Conservation (phyloP, 1,140 invertebrate species). For the Eueides isabella region DNA sequence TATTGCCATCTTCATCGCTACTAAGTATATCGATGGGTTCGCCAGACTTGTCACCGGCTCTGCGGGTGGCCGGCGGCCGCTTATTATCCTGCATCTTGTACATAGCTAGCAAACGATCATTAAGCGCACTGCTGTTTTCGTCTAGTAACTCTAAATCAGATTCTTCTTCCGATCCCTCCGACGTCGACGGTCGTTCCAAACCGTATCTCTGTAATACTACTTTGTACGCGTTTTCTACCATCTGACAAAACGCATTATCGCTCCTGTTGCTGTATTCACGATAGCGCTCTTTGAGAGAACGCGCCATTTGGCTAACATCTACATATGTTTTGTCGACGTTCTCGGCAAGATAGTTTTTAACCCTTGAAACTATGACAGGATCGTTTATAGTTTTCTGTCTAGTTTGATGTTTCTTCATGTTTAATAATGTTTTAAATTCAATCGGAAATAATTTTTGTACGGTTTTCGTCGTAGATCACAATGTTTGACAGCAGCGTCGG, state of each 20-base stretch:
- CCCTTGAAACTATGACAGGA: constrained; percentile 75
- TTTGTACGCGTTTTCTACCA: constrained; percentile 84
- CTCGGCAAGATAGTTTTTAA: constrained; percentile 87
- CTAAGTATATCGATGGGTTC: constrained; percentile 83
- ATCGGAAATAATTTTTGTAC: constrained; percentile 31
- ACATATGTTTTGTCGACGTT: constrained; percentile 88
- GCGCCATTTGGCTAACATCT: constrained; percentile 89
- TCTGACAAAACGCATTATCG: constrained; percentile 85
- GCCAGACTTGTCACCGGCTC: constrained; percentile 73
- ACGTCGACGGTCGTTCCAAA: constrained; percentile 80
- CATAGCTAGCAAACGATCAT: constrained; percentile 75
- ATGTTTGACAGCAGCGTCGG: constrained; percentile 74
- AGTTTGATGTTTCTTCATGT: constrained; percentile 77
- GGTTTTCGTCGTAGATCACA: constrained; percentile 46
- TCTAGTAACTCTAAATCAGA: constrained; percentile 82
- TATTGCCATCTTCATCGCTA: constrained; percentile 82
- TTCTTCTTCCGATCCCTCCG: constrained; percentile 84
- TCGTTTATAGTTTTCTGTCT: constrained; percentile 73
- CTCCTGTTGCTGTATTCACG: constrained; percentile 88
- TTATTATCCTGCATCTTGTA: constrained; percentile 80
- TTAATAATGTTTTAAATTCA: constrained; percentile 35
- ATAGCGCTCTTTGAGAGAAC: constrained; percentile 86
- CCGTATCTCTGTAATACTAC: constrained; percentile 83
- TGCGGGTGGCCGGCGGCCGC: constrained; percentile 55
- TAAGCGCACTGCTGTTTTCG: constrained; percentile 77